Evolutionary conservation across 2,113 vertebrate genomes (phyloP), one percentile per base, ranked within the genome.

Genomic region (Agapornis roseicollis): DNA sequence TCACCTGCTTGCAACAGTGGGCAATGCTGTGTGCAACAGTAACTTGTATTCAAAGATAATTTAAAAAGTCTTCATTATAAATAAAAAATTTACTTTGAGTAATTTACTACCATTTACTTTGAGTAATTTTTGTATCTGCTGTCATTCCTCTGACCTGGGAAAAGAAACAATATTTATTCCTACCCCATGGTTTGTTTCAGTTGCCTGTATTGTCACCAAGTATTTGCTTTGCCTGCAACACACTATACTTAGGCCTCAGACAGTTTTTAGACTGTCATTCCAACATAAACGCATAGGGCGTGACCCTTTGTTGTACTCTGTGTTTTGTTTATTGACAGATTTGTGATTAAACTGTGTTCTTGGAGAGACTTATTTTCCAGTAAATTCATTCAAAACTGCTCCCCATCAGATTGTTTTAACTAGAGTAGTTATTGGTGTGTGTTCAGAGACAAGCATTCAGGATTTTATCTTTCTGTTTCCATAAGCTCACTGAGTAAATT

Each of bases 341-440:
- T 93, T 94, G 46, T 80, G 85, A 66, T 72, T 88, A 78, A 90
- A 89, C 76, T 89, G 52, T 46, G 20, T 88, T 92, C 22, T 80
- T 82, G 58, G 47, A 90, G 24, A 85, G 53, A 49, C 19, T 52
- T 74, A 10, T 89, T 70, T 61, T 50, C 39, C 42, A 13, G 15
- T 76, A 23, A 52, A 72, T 52, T 87, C 47, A 10, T 71, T 89
- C 28, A 61, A 89, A 91, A 90, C 20, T 58, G 7, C 29, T 83
- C 13, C 37, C 50, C 53, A 9, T 49, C 23, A 85, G 39, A 89
- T 55, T 1, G 18, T 78, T 93, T 68, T 69, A 85, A 66, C 19
- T 73, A 76, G 28, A 69, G 19, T 8, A 46, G 25, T 35, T 65
- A 63, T 58, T 85, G 71, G 10, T 17, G 10, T 31, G 5, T 19